Evolutionary conservation across 1,140 invertebrate genomes (phyloP).

Genomic region (Oedothorax gibbosus): DNA sequence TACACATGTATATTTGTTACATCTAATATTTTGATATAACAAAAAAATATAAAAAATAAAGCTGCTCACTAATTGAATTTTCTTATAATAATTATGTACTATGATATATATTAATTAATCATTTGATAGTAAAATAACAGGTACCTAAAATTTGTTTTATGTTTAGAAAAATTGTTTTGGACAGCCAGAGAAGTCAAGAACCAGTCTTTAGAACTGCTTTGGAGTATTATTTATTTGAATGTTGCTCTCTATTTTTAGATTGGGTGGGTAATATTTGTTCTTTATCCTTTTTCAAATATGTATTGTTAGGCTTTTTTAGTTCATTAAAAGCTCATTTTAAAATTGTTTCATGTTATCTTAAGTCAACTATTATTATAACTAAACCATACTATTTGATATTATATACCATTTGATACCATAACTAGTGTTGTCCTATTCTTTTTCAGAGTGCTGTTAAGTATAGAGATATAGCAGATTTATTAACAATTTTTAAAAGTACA

Average conservation of each 20-base stretch:
- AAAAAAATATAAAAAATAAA: not conserved
- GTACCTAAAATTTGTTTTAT: not conserved
- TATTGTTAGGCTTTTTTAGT: too few relatives aligned
- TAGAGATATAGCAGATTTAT: constrained; percentile 27
- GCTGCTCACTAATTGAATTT: not conserved
- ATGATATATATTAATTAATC: not conserved
- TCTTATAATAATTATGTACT: not conserved
- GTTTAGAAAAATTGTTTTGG: constrained; percentile 21
- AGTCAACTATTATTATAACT: too few relatives aligned
- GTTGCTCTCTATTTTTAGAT: constrained; percentile 21
- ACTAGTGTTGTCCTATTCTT: not conserved
- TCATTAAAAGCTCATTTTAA: too few relatives aligned
- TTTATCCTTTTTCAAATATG: not conserved
- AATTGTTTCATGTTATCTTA: too few relatives aligned
- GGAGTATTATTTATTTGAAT: constrained; percentile 15
- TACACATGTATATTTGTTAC: constrained; percentile 11
- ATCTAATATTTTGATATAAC: not conserved
- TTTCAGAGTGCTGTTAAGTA: constrained; percentile 14
- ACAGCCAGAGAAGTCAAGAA: constrained; percentile 40
- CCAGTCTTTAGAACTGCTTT: constrained; percentile 14
- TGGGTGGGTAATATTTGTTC: constrained; percentile 14
- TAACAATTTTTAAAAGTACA: constrained; percentile 31
- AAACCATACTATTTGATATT: not conserved
- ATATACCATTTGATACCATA: not conserved
- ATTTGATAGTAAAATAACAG: not conserved